Base-by-base conservation (phyloP, 2,888 invertebrate species). In the Barypeithes pellucidus region DNA sequence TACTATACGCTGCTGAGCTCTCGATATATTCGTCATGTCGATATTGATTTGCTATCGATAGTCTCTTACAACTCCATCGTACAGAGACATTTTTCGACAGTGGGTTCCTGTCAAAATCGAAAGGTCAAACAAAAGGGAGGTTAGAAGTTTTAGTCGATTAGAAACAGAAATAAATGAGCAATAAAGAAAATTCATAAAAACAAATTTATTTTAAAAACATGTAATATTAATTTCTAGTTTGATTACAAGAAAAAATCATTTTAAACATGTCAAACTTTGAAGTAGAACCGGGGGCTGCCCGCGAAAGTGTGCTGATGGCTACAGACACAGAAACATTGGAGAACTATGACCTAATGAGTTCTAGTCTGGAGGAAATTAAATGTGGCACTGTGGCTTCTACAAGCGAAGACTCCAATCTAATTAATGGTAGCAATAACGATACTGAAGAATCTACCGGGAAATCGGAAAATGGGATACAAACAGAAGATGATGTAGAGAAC, bases 291-390 rank as follows among this genome's bases (percentile, higher is more conserved):
- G 91, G 90, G 22, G 90, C 90, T 62, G 88, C 89, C 52, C 82
- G 86, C 20, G 93, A 93, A 82, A 91, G 91, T 80, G 90, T 93
- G 84, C 86, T 94, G 45, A 90, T 93, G 63, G 90, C 93, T 0
- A 91, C 92, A 7, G 92, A 92, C 84, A 16, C 43, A 16, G 43
- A 43, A 4, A 90, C 91, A 18, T 91, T 91, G 79, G 92, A 93
- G 77, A 92, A 93, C 79, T 90, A 92, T 79, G 91, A 91, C 12
- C 87, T 88, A 82, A 90, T 92, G 89, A 90, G 88, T 80, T 89
- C 90, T 9, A 90, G 90, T 81, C 88, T 92, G 61, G 89, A 90
- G 78, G 91, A 91, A 76, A 87, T 88, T 75, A 87, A 90, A 75
- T 87, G 87, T 63, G 87, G 87, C 36, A 89, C 88, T 76, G 87